A percentile compares a stretch with the other conserved stretches of the same genome.
Conservation (phyloP, 37 sponge, comb jelly and placozoan species). For the Beroe forskalii region DNA sequence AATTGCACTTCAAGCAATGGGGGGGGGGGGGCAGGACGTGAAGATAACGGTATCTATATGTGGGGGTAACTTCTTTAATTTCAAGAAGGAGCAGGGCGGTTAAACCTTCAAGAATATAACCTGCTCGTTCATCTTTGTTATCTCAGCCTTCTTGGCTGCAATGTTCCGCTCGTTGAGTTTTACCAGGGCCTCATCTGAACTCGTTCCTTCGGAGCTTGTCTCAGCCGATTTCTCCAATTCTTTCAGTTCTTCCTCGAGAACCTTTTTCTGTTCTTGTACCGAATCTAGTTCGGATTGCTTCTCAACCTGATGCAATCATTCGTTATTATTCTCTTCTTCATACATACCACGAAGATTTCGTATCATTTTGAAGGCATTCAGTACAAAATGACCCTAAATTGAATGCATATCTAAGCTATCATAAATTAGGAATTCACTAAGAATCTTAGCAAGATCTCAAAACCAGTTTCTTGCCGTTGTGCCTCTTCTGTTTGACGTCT, state of each 20-base stretch:
- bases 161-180: not conserved
- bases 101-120: not conserved
- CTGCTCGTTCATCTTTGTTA: not conserved
- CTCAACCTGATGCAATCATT: not conserved
- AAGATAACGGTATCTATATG: too few species aligned
- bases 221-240: slow-evolving; percentile 2
- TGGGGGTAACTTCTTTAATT: too few species aligned
- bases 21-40: too few species aligned
- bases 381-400: too few species aligned
- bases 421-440: too few species aligned
- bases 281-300: slow-evolving; percentile 24
- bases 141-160: not conserved
- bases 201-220: not conserved
- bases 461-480: slow-evolving; percentile 32
- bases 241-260: not conserved
- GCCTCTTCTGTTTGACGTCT: slow-evolving; percentile 18
- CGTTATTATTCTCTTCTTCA: too few species aligned
- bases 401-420: too few species aligned
- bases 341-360: too few species aligned
- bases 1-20: too few species aligned
- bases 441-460: too few species aligned
- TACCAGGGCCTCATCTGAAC: not conserved
- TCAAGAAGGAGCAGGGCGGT: too few species aligned
- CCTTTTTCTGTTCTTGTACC: not conserved
- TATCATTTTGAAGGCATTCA: too few species aligned